Evolutionary conservation across 1,140 invertebrate genomes (phyloP).

Genomic region (Arion vulgaris): DNA sequence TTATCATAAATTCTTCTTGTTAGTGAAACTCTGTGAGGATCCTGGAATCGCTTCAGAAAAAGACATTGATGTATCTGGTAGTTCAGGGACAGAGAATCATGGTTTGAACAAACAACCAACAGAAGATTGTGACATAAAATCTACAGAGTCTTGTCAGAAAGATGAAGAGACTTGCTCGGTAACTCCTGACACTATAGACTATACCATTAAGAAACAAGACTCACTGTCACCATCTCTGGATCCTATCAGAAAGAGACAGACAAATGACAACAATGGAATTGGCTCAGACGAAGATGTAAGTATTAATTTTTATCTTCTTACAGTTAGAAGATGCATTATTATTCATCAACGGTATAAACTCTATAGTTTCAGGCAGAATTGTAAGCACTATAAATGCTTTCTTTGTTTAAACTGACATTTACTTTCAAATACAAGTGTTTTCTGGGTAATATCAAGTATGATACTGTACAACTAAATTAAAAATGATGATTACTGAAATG

Average conservation of each 20-base stretch:
- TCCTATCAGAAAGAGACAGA: not conserved
- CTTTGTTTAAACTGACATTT: too few species aligned
- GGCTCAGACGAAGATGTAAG: not conserved
- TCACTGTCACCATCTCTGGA: not conserved
- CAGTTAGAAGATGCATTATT: not conserved
- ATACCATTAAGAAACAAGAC: not conserved
- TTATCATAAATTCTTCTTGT: not conserved
- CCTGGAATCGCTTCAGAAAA: not conserved
- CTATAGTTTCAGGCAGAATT: too few species aligned
- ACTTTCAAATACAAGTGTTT: too few species aligned
- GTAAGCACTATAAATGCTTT: too few species aligned
- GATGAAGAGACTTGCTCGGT: not conserved
- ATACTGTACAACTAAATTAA: too few species aligned
- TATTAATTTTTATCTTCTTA: not conserved
- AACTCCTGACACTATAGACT: not conserved
- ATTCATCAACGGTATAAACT: not conserved
- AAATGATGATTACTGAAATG: too few species aligned
- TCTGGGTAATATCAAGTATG: too few species aligned
- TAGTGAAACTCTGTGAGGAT: not conserved
- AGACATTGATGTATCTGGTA: not conserved
- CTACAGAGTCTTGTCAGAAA: not conserved
- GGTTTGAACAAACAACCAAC: not conserved
- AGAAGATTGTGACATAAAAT: not conserved
- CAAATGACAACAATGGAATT: not conserved
- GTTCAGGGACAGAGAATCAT: not conserved